Base-by-base conservation (phyloP, 2,113 vertebrate species). In the Pomatostomus ruficeps region DNA sequence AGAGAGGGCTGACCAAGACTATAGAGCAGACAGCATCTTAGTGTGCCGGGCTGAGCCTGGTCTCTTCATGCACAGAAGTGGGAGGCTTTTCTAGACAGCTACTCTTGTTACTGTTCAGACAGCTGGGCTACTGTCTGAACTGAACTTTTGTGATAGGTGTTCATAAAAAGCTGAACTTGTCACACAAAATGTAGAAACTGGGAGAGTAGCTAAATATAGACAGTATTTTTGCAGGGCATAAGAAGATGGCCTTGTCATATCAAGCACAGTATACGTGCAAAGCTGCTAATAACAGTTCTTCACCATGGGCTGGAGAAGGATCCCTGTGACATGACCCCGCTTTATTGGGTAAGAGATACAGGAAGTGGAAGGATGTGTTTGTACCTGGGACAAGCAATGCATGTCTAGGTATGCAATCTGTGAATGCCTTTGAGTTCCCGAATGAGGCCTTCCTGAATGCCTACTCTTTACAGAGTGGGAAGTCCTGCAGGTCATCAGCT, bases 291-390 rank as follows among this genome's bases (percentile, higher is more conserved):
- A 49, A 3, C 0, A 0, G 61, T 92, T 88, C 26, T 79, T 72
- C 23, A 51, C 6, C 15, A 5, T 13, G 31, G 11, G 2, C 36
- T 78, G 33, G 12, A 55, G n/a, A 22, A 71, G 5, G 31, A 62
- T 54, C 33, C 7, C 24, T 38, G 31, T 1, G 1, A 33, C 5
- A 68, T 16, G 19, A 23, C 1, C 0, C 22, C 46, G 9, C 28
- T 71, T 77, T 35, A 23, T 25, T 12, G 3, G 10, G 8, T 20
- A 28, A 70, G 17, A 20, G 22, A n/a, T 11, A 1, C 2, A 43
- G 28, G 52, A 90, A n/a, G 3, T 11, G 45, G 26, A 75, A 88
- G 24, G 19, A 23, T 46, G 43, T 51, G 13, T 59, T 79, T 49
- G 12, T 23, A 49, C 12, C 18, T 29, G 36, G 51, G 21, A 21